phyloP scores from a whole-genome alignment of 2,797 vertebrate species.

The Manis crassicaudata region DNA sequence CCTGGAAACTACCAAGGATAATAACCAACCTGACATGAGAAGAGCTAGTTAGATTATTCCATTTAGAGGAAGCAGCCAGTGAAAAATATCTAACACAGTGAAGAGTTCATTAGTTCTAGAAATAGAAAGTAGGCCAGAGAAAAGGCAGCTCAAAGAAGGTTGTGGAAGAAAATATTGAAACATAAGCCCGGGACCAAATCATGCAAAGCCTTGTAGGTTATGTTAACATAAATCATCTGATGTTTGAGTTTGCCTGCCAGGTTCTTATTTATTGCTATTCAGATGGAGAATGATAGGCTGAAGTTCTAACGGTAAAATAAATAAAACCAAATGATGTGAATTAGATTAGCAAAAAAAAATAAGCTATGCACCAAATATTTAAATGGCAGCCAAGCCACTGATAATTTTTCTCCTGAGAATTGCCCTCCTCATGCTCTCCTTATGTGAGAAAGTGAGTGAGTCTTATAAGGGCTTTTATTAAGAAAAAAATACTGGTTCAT shows the following conservation, averaged over 20 bases:
- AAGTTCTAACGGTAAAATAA: neutral
- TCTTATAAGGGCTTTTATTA: neutral
- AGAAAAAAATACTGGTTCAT: neutral
- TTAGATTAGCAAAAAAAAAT: slow-evolving; percentile 40
- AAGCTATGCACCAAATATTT: neutral
- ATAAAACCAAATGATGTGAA: neutral
- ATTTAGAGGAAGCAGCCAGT: neutral
- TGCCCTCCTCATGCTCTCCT: neutral
- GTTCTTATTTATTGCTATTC: neutral
- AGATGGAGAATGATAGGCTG: neutral
- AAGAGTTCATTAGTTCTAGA: neutral
- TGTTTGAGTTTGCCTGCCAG: neutral
- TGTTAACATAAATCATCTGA: neutral
- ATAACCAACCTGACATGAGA: neutral
- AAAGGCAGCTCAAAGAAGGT: neutral
- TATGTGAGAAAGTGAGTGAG: neutral
- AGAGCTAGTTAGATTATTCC: neutral
- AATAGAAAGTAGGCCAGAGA: neutral
- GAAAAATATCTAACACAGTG: neutral
- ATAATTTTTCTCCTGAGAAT: slow-evolving; percentile 19
- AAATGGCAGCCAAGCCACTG: neutral
- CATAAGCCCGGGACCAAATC: neutral
- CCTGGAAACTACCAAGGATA: neutral
- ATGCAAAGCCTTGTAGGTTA: neutral
- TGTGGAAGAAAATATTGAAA: neutral